Evolutionary conservation across 1,140 invertebrate species (phyloP).

Genomic region (Bombus sibiricus): DNA sequence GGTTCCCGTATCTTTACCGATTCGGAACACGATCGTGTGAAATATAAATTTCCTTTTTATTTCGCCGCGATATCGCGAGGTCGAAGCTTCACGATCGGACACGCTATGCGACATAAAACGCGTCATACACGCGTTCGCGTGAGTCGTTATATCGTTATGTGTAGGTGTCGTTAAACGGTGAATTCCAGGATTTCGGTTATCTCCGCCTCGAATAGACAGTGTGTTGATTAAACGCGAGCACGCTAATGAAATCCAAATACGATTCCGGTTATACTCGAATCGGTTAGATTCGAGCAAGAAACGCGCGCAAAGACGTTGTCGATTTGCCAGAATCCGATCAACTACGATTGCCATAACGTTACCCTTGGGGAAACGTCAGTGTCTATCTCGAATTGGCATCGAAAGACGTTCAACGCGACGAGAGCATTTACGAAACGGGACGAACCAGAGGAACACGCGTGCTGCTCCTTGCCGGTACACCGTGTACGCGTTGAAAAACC

Average conservation of each 20-base stretch:
- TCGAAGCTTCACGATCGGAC: neutral
- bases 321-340: constrained; percentile 65
- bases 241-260: constrained; percentile 27
- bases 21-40: constrained; percentile 39
- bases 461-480: neutral
- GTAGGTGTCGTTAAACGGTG: constrained; percentile 25
- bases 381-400: constrained; percentile 49
- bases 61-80: constrained; percentile 26
- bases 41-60: constrained; percentile 53
- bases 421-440: constrained; percentile 7
- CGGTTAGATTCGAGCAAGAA: neutral
- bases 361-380: constrained; percentile 49
- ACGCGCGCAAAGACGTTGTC: neutral
- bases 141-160: neutral
- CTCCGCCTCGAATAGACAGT: neutral
- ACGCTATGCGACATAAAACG: constrained; percentile 1
- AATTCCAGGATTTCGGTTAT: constrained; percentile 36
- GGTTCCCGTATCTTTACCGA: constrained; percentile 33
- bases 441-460: neutral
- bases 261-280: neutral
- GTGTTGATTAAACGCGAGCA: constrained; percentile 39
- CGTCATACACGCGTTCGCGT: neutral
- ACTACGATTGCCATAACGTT: neutral
- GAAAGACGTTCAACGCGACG: constrained; percentile 41
- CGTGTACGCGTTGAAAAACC: neutral